phyloP scores from a whole-genome alignment of 1,140 invertebrate species.

The Pseudomyrmex sp. region DNA sequence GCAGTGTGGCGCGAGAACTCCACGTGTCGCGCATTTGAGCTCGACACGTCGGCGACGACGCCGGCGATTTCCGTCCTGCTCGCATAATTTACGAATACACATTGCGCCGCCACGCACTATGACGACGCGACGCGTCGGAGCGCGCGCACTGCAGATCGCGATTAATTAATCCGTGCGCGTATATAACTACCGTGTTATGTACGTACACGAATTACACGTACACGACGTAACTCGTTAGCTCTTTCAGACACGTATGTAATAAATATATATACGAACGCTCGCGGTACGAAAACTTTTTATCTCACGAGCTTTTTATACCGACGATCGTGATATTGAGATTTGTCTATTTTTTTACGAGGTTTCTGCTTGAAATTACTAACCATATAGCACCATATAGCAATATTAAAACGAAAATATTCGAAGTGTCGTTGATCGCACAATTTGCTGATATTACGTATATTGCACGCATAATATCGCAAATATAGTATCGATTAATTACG shows the following conservation, averaged over 20 bases:
- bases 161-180: conserved; percentile 32
- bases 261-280: neutral
- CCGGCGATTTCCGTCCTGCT: conserved; percentile 15
- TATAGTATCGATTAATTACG: conserved; percentile 33
- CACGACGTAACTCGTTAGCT: neutral
- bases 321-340: neutral
- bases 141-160: neutral
- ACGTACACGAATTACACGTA: neutral
- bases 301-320: neutral
- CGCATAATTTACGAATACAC: conserved; percentile 28
- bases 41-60: conserved; percentile 5
- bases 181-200: neutral
- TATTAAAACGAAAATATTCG: neutral
- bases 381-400: no score
- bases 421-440: neutral
- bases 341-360: no score
- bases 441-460: neutral
- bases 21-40: conserved; percentile 42
- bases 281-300: neutral
- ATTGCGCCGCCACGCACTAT: neutral
- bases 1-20: conserved; percentile 35
- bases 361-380: no score
- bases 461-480: neutral
- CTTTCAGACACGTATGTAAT: neutral
- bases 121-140: neutral